Base-by-base conservation (phyloP, 2,113 vertebrate species). In the Oryzias celebensis region DNA sequence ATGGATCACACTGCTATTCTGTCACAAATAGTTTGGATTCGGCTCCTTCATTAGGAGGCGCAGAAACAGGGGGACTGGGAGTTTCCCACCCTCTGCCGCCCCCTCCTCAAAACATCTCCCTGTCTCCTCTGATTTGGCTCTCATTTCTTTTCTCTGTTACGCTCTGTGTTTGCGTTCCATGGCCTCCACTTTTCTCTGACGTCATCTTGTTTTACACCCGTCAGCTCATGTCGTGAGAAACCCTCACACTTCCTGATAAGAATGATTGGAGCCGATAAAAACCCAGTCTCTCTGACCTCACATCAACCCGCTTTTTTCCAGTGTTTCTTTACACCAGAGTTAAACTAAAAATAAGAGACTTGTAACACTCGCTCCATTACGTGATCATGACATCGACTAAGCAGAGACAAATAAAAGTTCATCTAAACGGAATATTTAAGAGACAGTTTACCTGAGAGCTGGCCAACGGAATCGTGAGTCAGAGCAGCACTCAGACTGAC, bases 231-330 rank as follows among this genome's bases (percentile, higher is more conserved):
- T 84, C 77, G 73, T 90, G 85, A 80, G 85, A 90, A 92, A 81
- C 56, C 48, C 18, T 28, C 58, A 36, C 3, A 62, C 43, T 65
- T 67, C 62, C 68, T 80, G 88, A 88, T 86, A 86, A 85, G 73
- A 57, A 74, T 82, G 85, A 87, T 88, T 82, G 69, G 58, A 36
- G 59, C 71, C 80, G 87, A 90, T 90, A 84, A 84, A 68, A 26
- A 53, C 55, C 16, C 41, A 84, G 55, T 71, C 50, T 75, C 45
- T 68, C 56, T 56, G 68, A 76, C 72, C 72, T 55, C 16, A 1
- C 53, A 41, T 78, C 23, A 63, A 60, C 63, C 60, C 4, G 2
- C 1, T 60, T 7, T 49, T 58, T 57, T 20, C 10, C n/a, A 15
- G 22, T 41, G 0, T 42, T 62, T 62, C 16, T 68, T 47, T 48